These are phyloP conservation scores for Allophyes oxyacanthae DNA, from an alignment of 2,888 invertebrate genomes.

Conservation along the genomic window DNA sequence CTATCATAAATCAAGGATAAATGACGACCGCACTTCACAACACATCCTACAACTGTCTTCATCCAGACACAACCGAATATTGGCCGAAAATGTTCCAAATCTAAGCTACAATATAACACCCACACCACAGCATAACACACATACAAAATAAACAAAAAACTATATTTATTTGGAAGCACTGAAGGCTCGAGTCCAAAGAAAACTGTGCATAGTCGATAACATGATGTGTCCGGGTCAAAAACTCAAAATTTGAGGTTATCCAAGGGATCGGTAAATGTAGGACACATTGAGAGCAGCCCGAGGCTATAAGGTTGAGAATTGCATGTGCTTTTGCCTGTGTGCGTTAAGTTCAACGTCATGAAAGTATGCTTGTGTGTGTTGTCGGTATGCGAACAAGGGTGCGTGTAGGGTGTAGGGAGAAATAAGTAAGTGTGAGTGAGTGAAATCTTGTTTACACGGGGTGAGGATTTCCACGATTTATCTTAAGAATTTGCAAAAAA, in stretches of 20 bases:
- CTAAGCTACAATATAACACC: slow-evolving; percentile 39
- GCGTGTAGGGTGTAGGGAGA: slow-evolving; percentile 67
- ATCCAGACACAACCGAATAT: slow-evolving; percentile 55
- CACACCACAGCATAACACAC: slow-evolving; percentile 39
- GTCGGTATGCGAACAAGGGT: slow-evolving; percentile 47
- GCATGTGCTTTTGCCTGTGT: slow-evolving; percentile 65
- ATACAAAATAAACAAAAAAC: slow-evolving; percentile 34
- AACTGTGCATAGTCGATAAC: slow-evolving; percentile 56
- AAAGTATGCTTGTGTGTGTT: slow-evolving; percentile 62
- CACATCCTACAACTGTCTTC: slow-evolving; percentile 57
- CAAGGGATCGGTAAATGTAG: slow-evolving; percentile 82
- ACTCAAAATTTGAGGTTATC: slow-evolving; percentile 86
- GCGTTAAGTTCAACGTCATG: slow-evolving; percentile 65
- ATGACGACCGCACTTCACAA: slow-evolving; percentile 50
- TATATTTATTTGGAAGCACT: slow-evolving; percentile 38
- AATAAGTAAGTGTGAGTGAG: slow-evolving; percentile 68
- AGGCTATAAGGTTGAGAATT: slow-evolving; percentile 75
- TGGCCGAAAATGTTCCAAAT: slow-evolving; percentile 55
- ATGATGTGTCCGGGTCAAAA: slow-evolving; percentile 69
- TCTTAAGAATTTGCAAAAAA: background rate
- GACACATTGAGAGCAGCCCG: slow-evolving; percentile 75
- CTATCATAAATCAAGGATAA: slow-evolving; percentile 60
- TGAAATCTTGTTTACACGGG: slow-evolving; percentile 58
- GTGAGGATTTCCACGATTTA: slow-evolving; percentile 56
- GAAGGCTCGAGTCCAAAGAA: slow-evolving; percentile 52